Percentiles rank a stretch among this genome's conserved stretches.
These are phyloP conservation scores for Salvator merianae DNA, from an alignment of 2,113 vertebrate genomes.

Conservation along the genomic window DNA sequence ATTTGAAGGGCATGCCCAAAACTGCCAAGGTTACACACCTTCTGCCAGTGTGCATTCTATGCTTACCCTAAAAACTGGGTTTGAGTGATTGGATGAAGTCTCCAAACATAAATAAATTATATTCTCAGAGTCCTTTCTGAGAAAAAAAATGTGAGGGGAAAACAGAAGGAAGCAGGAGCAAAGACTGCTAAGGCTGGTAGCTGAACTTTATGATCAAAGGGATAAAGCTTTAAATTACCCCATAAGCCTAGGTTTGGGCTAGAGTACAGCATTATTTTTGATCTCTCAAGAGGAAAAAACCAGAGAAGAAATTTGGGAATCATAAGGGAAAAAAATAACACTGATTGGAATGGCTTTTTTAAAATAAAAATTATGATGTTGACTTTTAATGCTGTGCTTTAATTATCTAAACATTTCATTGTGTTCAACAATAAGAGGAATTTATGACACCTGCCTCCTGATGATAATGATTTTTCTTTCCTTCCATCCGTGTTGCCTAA, in stretches of 20 bases:
- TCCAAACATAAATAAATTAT: too few species aligned
- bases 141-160: too few species aligned
- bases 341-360: not conserved
- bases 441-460: slow-evolving; percentile 46
- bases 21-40: too few species aligned
- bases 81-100: too few species aligned
- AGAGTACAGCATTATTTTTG: not conserved
- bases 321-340: not conserved
- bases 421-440: slow-evolving; percentile 23
- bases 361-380: not conserved
- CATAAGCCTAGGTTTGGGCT: not conserved
- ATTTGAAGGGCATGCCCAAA: too few species aligned
- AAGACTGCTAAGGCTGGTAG: too few species aligned
- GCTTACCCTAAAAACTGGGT: too few species aligned
- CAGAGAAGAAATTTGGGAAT: not conserved
- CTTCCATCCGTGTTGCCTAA: slow-evolving; percentile 49
- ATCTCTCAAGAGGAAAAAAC: not conserved
- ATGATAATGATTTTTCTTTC: slow-evolving; percentile 55
- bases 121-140: too few species aligned
- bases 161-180: too few species aligned
- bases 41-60: too few species aligned
- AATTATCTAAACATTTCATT: slow-evolving; percentile 55
- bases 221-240: too few species aligned
- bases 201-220: too few species aligned
- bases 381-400: slow-evolving; percentile 39